Evolutionary conservation across 2,113 vertebrate genomes (phyloP).

Genomic region (Marcusenius ussheri): DNA sequence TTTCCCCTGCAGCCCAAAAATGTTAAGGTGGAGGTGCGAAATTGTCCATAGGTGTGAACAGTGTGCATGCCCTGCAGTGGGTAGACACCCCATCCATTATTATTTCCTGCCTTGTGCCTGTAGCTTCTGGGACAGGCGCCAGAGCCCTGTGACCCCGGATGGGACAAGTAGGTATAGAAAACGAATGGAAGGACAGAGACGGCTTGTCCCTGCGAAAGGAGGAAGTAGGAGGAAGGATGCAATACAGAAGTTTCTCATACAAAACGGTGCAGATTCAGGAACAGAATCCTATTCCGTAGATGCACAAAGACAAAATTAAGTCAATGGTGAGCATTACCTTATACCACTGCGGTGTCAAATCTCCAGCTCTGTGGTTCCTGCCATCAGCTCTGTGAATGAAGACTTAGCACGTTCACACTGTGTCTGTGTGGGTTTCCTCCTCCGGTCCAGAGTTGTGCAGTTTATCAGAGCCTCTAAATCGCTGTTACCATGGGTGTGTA

Average conservation of each 20-base stretch:
- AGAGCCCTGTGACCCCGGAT: not conserved
- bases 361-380: not conserved
- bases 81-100: not conserved
- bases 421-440: not conserved
- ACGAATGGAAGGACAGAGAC: not conserved
- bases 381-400: not conserved
- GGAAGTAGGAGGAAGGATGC: not conserved
- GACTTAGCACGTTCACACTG: not conserved
- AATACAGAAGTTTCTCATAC: not conserved
- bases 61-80: not conserved
- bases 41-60: not conserved
- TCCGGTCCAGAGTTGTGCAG: not conserved
- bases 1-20: not conserved
- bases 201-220: not conserved
- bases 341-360: not conserved
- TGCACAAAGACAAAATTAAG: not conserved
- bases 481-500: not conserved
- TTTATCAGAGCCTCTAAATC: not conserved
- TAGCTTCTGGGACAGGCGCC: not conserved
- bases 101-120: not conserved
- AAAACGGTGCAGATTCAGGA: not conserved
- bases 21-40: not conserved
- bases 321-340: not conserved
- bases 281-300: not conserved
- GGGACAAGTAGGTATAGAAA: not conserved